Conservation (phyloP, 2,797 vertebrate genomes). For the Clarias pachynema region DNA sequence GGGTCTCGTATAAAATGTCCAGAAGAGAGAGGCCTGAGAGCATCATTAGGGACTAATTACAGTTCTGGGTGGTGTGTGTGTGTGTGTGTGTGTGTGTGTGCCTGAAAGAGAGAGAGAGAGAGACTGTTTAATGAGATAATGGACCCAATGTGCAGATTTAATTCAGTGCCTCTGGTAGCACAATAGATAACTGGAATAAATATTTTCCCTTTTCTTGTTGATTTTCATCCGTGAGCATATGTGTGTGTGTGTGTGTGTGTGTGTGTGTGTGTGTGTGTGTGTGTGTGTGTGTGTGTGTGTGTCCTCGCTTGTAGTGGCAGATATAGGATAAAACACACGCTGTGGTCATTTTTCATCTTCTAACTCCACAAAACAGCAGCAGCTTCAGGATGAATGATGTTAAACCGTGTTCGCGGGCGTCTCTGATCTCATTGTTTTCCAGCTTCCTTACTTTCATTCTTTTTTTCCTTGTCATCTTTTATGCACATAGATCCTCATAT, state of each 20-base stretch:
- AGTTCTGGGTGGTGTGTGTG: background rate
- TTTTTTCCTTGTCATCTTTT: background rate
- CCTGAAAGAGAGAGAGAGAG: conserved; percentile 27
- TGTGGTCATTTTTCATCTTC: conserved; percentile 18
- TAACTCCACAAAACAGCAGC: conserved; percentile 21
- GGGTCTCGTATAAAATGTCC: conserved; percentile 24
- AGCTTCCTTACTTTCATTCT: background rate
- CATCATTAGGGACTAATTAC: conserved; percentile 33
- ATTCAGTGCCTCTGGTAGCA: conserved; percentile 23
- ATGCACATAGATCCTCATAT: background rate
- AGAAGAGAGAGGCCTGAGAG: conserved; percentile 31
- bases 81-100: conserved; percentile 35
- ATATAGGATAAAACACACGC: background rate
- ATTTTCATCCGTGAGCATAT: background rate
- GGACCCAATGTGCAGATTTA: conserved; percentile 22
- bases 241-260: background rate
- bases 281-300: conserved; percentile 4
- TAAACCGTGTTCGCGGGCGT: background rate
- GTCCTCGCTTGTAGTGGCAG: background rate
- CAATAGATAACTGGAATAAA: conserved; percentile 27
- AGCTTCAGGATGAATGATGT: background rate
- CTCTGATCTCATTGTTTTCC: background rate
- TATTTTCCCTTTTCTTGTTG: background rate
- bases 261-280: conserved; percentile 1
- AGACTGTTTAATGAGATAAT: conserved; percentile 33